Evolutionary conservation across 2,113 vertebrate species (phyloP), one percentile per base, ranked within the genome.

Genomic region (Hassar affinis): DNA sequence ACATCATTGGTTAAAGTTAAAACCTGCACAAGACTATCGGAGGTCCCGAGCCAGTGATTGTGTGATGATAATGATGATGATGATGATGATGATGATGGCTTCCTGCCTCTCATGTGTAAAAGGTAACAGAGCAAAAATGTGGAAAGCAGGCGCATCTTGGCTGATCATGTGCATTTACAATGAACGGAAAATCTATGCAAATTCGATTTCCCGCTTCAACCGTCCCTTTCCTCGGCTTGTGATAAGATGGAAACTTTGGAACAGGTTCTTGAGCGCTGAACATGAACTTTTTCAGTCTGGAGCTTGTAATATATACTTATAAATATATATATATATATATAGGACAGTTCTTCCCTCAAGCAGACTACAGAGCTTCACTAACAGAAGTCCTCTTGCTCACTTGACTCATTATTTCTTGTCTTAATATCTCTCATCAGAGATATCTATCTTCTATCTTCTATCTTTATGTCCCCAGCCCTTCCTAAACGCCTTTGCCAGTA

Each of bases 161-260:
- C n/a, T 22, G 35, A 27, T 51, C 45, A 10, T 20, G 25, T 22
- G n/a, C 25, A 33, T 75, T 75, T 30, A 75, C 1, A 22, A 20
- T 2, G 22, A 54, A 54, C 8, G 51, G 45, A 49, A 77, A 77
- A 56, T 76, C 74, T 20, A 33, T 35, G 6, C 30, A 10, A 20
- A 77, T 77, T 77, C 30, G 4, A 77, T 77, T 35, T 12, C 25
- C 18, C 47, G 7, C 49, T 75, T 0, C 47, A 6, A 52, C 25
- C n/a, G 0, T 42, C 14, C 15, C 15, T 33, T 33, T 33, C 71
- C 74, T 76, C 49, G 33, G 51, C 74, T 56, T 12, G 30, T 38
- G 74, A 56, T 25, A 51, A 56, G 74, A 77, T 56, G 51, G 74
- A 77, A 77, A 54, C 74, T 56, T 77, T 51, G 18, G 30, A 30